Percentiles rank a stretch among this genome's conserved stretches.
Evolutionary conservation across 2,113 vertebrate species (phyloP).

Genomic region (Corydoras sp.): DNA sequence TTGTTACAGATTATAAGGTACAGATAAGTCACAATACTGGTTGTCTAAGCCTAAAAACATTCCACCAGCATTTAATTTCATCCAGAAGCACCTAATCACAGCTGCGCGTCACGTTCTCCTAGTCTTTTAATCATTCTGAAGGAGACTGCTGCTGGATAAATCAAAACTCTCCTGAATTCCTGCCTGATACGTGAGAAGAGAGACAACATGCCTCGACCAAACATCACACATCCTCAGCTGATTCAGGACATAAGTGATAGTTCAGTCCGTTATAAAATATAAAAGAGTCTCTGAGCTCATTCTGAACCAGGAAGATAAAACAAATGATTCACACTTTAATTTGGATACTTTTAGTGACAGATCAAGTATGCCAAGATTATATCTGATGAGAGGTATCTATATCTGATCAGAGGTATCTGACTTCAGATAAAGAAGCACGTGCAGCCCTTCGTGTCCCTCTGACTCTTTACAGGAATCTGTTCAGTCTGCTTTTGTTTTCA

Average conservation of each 20-base stretch:
- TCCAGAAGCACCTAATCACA: conserved; percentile 1
- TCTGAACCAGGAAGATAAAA: too few relatives aligned
- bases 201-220: not conserved
- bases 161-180: conserved; percentile 11
- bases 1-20: not conserved
- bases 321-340: too few relatives aligned
- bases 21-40: not conserved
- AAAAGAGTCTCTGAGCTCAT: too few relatives aligned
- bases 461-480: too few relatives aligned
- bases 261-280: too few relatives aligned
- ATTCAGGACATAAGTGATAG: not conserved
- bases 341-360: too few relatives aligned
- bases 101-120: not conserved
- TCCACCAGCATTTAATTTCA: conserved; percentile 16
- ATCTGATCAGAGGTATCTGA: too few relatives aligned
- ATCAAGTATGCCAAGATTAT: too few relatives aligned
- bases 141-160: conserved; percentile 15
- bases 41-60: not conserved
- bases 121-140: conserved; percentile 8
- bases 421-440: too few relatives aligned
- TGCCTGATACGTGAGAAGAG: not conserved
- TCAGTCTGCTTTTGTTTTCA: too few relatives aligned
- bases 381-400: too few relatives aligned
- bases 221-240: not conserved
- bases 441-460: too few relatives aligned